Conservation (phyloP, 2,113 vertebrate genomes). For the Centrocercus urophasianus region DNA sequence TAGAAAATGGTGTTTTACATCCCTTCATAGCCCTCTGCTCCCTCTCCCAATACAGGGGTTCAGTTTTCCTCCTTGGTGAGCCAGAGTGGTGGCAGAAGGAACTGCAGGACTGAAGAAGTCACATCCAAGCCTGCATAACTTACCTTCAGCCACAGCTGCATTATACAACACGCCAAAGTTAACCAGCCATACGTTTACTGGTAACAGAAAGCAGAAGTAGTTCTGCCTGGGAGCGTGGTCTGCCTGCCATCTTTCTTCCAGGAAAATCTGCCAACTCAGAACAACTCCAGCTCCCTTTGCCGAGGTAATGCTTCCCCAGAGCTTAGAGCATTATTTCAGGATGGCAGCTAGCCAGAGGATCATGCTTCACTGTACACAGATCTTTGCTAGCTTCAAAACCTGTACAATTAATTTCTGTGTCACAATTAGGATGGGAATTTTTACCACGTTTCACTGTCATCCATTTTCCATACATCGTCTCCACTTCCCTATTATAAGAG, state of each 20-base stretch:
- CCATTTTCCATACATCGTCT: neutral
- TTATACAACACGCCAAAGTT: neutral
- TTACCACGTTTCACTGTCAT: neutral
- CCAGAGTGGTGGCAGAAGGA: neutral
- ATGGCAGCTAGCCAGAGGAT: neutral
- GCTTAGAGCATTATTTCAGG: neutral
- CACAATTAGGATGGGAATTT: neutral
- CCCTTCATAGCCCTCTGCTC: neutral
- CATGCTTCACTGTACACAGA: neutral
- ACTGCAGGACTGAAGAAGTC: neutral
- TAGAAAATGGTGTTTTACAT: neutral
- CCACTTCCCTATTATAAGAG: neutral
- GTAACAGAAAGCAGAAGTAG: neutral
- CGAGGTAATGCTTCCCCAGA: neutral
- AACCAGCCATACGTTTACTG: neutral
- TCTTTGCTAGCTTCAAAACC: neutral
- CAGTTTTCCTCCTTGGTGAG: neutral
- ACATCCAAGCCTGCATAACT: fast-evolving
- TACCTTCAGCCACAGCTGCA: neutral
- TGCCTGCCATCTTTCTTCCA: neutral
- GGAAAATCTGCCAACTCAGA: neutral
- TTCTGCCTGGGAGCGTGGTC: neutral
- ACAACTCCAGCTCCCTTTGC: neutral
- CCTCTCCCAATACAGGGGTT: fast-evolving
- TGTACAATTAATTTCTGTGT: neutral